Base-by-base conservation (phyloP, 2,888 invertebrate genomes). In the Heliconius charithonia region DNA sequence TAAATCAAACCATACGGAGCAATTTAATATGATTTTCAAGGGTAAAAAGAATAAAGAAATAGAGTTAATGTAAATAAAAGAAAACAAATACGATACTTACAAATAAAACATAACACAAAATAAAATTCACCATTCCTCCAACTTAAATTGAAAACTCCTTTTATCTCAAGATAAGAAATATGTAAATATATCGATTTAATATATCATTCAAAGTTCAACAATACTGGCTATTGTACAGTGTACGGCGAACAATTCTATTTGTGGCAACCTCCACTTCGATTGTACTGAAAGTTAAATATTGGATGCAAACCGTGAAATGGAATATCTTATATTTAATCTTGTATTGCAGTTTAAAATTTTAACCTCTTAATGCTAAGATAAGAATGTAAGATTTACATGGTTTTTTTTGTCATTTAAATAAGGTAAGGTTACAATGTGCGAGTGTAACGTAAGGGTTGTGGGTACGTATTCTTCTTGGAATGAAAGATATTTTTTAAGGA, bases 241-340 rank as follows among this genome's bases (percentile, higher is more conserved):
- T 59, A 22, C 59, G n/a, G 22, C 72, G 77, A 63, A 77, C 63
- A 71, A 41, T 59, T 73, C 66, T 73, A 66, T 77, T 73, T 77
- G 73, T 77, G 41, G 41, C 67, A 62, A 32, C 69, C 65, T 76
- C 16, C 45, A 32, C 75, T 73, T 70, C 56, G 72, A 81, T 76
- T 73, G 62, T 66, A 77, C 45, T 74, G 62, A 29, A 82, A 79
- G 76, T 77, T 74, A 80, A 84, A 82, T 84, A 83, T 85, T 78
- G 84, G 83, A 81, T 79, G 84, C 88, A 87, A 70, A 85, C 86
- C 88, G 85, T 89, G 89, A 88, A 89, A 89, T 89, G 79, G 79
- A 77, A 74, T 81, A 79, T 62, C 37, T 77, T 75, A 27, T 63
- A 78, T 56, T 76, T 77, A 76, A 78, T 80, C 74, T 77, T 76